Percentiles rank a stretch among this genome's conserved stretches.
Conservation (phyloP, 1,140 invertebrate species). For the Drosophila oshimai region DNA sequence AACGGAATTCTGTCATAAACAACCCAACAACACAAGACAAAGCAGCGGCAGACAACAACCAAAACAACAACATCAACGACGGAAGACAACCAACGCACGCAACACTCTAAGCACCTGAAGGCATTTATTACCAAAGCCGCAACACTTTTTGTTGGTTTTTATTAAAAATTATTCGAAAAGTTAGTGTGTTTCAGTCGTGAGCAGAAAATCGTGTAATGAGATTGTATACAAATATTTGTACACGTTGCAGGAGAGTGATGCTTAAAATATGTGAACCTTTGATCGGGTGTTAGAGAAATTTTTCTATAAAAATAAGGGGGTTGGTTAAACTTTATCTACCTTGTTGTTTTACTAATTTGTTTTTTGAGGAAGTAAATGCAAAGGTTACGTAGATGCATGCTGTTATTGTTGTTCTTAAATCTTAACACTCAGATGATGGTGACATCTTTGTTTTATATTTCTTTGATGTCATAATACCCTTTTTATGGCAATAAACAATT, state of each 20-base stretch:
- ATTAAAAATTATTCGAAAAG: conserved; percentile 76
- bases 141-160: conserved; percentile 57
- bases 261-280: conserved; percentile 2
- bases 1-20: conserved; percentile 53
- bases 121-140: conserved; percentile 52
- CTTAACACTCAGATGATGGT: too few species aligned
- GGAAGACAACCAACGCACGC: conserved; percentile 11
- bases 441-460: too few species aligned
- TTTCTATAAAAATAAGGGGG: too few species aligned
- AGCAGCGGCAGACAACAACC: conserved; percentile 8
- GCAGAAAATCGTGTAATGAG: conserved; percentile 32
- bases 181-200: conserved; percentile 35
- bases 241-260: not conserved
- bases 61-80: conserved; percentile 11
- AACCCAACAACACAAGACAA: conserved; percentile 24
- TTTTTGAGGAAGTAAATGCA: too few species aligned
- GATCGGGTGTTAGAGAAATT: not conserved
- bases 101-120: conserved; percentile 39
- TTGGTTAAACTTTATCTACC: not conserved
- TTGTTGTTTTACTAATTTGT: not conserved
- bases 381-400: too few species aligned
- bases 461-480: too few species aligned
- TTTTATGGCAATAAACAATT: too few species aligned
- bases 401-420: too few species aligned
- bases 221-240: conserved; percentile 24